phyloP scores from a whole-genome alignment of 2,113 vertebrate genomes.

The rabbit (Oryctolagus cuniculus) region DNA sequence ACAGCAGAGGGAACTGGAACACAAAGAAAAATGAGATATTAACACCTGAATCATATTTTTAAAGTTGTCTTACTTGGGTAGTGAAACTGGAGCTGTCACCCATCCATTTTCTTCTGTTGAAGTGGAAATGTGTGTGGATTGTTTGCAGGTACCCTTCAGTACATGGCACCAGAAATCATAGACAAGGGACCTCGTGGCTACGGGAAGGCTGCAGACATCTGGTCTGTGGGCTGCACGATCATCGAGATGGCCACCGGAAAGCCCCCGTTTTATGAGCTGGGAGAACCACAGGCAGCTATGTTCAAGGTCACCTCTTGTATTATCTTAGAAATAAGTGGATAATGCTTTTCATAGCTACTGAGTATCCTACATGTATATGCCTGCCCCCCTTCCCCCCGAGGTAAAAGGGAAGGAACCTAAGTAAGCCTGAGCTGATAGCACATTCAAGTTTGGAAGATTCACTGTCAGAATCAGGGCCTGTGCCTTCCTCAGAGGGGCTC shows the following conservation, averaged over 20 bases:
- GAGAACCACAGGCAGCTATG: conserved; percentile 99
- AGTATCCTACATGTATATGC: not conserved
- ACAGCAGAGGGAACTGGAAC: conserved; percentile 28
- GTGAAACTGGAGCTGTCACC: not conserved
- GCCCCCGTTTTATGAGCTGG: conserved; percentile 97
- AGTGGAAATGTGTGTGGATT: conserved; percentile 64
- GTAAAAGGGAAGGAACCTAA: not conserved
- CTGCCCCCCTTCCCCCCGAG: not conserved
- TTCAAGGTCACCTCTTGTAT: conserved; percentile 93
- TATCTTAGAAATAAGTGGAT: not conserved
- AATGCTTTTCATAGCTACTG: not conserved
- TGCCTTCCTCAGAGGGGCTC: not conserved
- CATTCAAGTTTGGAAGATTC: not conserved
- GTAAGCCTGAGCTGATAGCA: not conserved
- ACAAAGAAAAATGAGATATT: not conserved
- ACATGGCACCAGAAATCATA: conserved; percentile 99
- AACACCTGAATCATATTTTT: not conserved
- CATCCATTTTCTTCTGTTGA: conserved; percentile 22
- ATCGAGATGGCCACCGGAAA: conserved; percentile 99
- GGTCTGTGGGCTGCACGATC: conserved; percentile 99
- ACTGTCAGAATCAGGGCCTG: rapidly evolving
- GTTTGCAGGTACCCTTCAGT: conserved; percentile 96
- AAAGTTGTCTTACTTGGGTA: not conserved
- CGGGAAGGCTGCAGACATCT: conserved; percentile 98
- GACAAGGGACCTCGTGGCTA: conserved; percentile 98